Percentiles rank a stretch among this genome's conserved stretches.
Evolutionary conservation across 2,797 vertebrate species (phyloP).

Genomic region (Pseudochromis fuscus): DNA sequence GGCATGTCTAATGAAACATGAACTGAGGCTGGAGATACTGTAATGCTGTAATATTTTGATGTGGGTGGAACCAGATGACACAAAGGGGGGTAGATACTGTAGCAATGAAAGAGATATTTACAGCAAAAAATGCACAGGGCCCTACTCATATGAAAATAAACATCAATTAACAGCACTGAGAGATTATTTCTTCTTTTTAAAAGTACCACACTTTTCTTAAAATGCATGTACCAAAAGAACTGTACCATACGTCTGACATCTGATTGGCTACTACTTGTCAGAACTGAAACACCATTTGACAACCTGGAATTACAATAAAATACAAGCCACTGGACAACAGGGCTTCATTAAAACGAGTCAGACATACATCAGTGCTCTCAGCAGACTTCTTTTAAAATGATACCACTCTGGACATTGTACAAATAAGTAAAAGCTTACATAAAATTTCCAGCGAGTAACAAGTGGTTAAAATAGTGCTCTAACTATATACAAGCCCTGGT

Average conservation of each 20-base stretch:
- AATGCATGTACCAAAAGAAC: conserved; percentile 80
- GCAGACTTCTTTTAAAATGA: conserved; percentile 55
- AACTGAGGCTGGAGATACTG: conserved; percentile 33
- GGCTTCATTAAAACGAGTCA: conserved; percentile 56
- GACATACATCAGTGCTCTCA: conserved; percentile 69
- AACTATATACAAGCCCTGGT: conserved; percentile 75
- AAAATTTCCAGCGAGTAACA: conserved; percentile 69
- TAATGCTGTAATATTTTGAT: conserved; percentile 47
- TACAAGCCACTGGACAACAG: conserved; percentile 20
- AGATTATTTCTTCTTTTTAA: conserved; percentile 50
- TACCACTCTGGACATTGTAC: conserved; percentile 68
- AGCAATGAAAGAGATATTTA: conserved; percentile 66
- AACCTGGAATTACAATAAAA: conserved; percentile 37
- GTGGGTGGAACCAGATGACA: conserved; percentile 56
- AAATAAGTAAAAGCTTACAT: conserved; percentile 69
- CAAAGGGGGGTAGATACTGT: conserved; percentile 15
- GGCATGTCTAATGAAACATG: conserved; percentile 56
- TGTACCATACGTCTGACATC: conserved; percentile 78
- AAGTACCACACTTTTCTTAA: conserved; percentile 75
- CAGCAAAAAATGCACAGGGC: conserved; percentile 56
- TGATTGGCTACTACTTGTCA: conserved; percentile 46
- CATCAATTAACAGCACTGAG: conserved; percentile 53
- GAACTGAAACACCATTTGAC: conserved; percentile 36
- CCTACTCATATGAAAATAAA: conserved; percentile 61
- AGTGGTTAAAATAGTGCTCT: conserved; percentile 77